These are phyloP conservation scores for Trachythela sp. DNA, from an alignment of 64 coral and sea anemone species.

Conservation along the genomic window DNA sequence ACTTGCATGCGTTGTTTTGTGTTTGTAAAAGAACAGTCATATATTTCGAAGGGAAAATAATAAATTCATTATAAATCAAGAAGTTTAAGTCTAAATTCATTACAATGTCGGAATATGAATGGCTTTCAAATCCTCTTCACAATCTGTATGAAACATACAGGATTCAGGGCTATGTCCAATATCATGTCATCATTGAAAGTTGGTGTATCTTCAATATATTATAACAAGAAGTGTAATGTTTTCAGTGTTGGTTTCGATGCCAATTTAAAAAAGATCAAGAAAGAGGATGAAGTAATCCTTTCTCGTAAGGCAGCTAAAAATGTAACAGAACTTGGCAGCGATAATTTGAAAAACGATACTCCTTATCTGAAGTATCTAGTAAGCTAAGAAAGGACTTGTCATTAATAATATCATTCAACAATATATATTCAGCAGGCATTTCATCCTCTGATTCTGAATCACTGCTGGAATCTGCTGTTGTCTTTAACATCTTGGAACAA, in stretches of 20 bases:
- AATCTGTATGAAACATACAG: not conserved
- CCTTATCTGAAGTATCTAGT: not conserved
- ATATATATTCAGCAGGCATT: not conserved
- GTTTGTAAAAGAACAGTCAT: no score
- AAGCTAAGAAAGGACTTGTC: not conserved
- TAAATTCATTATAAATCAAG: no score
- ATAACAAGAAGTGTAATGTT: not conserved
- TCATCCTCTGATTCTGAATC: not conserved
- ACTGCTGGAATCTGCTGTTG: not conserved
- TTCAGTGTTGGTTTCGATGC: not conserved
- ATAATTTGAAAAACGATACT: not conserved
- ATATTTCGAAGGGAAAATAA: no score
- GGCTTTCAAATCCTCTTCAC: not conserved
- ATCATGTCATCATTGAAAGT: not conserved
- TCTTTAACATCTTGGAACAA: not conserved
- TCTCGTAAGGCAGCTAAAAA: not conserved
- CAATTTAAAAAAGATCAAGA: not conserved
- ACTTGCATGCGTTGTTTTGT: no score
- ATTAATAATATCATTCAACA: not conserved
- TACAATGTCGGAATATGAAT: conserved; percentile 13
- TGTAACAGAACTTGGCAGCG: not conserved
- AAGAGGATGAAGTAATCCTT: not conserved
- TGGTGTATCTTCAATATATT: not conserved
- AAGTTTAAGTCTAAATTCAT: no score
- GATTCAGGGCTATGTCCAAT: not conserved